Conservation (phyloP, 2,888 invertebrate genomes). For the Labia minor region DNA sequence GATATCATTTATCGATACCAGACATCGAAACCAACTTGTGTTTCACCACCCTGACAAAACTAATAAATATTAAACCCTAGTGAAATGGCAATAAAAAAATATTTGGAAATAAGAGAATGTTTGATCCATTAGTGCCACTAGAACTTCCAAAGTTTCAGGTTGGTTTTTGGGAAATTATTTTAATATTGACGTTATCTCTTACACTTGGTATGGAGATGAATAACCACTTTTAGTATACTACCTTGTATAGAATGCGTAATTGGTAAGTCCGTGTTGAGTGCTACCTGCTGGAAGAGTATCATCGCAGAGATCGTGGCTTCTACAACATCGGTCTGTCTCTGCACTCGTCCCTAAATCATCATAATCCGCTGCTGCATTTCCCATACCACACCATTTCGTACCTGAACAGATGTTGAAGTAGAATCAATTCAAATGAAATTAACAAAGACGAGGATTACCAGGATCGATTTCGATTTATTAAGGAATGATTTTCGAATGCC, state of each 20-base stretch:
- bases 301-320: slow-evolving; percentile 58
- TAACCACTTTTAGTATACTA: no score
- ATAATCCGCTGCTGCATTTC: slow-evolving; percentile 49
- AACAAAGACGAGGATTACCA: not conserved
- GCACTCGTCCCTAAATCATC: slow-evolving; percentile 54
- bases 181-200: no score
- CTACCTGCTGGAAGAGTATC: slow-evolving; percentile 46
- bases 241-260: slow-evolving; percentile 56
- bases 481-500: not conserved
- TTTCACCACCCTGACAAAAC: no score
- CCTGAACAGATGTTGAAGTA: slow-evolving; percentile 44
- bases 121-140: no score
- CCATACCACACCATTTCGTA: slow-evolving; percentile 71
- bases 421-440: not conserved
- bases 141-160: no score
- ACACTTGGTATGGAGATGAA: no score
- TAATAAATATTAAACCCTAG: no score
- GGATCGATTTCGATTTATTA: not conserved
- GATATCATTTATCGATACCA: no score
- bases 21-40: no score
- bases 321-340: slow-evolving; percentile 56
- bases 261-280: slow-evolving; percentile 48
- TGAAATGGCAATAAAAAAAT: no score
- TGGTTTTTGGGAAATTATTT: no score
- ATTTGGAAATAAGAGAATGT: no score